Base-by-base conservation (phyloP, 2,888 invertebrate genomes). In the Deroplatys truncata region DNA sequence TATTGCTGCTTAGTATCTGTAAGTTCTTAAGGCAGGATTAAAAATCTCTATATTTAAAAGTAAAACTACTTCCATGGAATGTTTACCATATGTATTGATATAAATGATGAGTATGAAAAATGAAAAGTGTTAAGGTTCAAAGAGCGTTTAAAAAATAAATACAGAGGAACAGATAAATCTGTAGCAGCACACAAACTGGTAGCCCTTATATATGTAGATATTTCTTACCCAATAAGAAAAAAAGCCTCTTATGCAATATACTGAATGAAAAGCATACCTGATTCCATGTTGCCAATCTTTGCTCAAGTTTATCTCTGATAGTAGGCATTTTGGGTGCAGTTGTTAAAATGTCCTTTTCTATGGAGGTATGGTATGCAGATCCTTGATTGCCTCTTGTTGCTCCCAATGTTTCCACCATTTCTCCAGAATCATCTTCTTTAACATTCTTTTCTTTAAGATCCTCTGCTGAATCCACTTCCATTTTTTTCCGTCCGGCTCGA, bases 321-420 rank as follows among this genome's bases (percentile, higher is more conserved):
- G 83, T 16, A 2, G 83, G 20, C 16, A 82, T 15, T 28, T 87
- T 43, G 7, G 20, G 20, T 83, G 29, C 35, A 9, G 83, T 10
- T 28, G 29, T 82, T 28, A 87, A 29, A 2, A 92, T 31, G 91
- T 91, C 92, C 92, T 91, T 91, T 90, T 91, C 82, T 16, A 82
- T 15, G 1, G 25, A 13, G 0, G 98, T 98, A 93, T 98, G 97
- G 92, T 97, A 97, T 0, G 96, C 95, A 0, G 97, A 96, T 29
- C 97, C 97, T 0, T 93, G 93, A 35, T 25, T 35, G 83, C 96
- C 96, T 91, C 98, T 94, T 0, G 95, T 93, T 25, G 96, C 97
- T 0, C 94, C 95, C 89, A 94, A 92, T 0, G 98, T 98, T 88
- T 94, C 92, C 0, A 97, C 94, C 0, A 94, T 93, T 43, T 98